Evolutionary conservation across 2,797 vertebrate genomes (phyloP).

Genomic region (Hipposideros larvatus): DNA sequence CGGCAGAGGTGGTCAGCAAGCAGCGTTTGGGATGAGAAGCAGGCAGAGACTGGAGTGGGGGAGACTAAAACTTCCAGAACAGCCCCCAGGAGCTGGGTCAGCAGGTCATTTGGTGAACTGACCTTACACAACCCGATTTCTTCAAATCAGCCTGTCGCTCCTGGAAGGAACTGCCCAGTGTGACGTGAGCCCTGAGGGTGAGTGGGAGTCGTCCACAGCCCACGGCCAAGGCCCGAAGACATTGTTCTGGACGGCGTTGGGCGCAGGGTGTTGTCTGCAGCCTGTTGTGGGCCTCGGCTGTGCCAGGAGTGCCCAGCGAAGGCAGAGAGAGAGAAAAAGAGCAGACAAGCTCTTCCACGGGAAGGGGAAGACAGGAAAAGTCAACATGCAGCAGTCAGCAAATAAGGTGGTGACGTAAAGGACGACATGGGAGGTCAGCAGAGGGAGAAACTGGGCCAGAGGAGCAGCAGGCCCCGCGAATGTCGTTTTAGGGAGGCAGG

Average conservation of each 20-base stretch:
- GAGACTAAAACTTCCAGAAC: neutral
- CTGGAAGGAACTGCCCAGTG: neutral
- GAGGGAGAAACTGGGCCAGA: neutral
- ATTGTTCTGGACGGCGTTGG: neutral
- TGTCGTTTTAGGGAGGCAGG: neutral
- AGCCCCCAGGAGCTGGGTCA: neutral
- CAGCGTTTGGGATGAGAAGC: neutral
- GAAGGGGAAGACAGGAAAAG: neutral
- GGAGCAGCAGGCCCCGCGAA: neutral
- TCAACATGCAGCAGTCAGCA: rapidly evolving
- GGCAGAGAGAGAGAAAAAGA: neutral
- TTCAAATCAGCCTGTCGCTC: neutral
- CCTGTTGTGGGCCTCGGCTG: neutral
- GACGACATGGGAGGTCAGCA: rapidly evolving
- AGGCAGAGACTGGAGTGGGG: neutral
- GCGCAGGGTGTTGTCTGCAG: neutral
- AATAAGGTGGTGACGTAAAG: neutral
- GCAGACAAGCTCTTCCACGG: rapidly evolving
- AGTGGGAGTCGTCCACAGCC: neutral
- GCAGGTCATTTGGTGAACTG: neutral
- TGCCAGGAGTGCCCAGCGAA: neutral
- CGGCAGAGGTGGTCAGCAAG: neutral
- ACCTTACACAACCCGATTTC: neutral
- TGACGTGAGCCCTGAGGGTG: neutral
- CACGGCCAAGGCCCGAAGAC: neutral